A percentile compares a stretch with the other conserved stretches of the same genome.
Conservation (phyloP, 2,797 vertebrate species). For the Jordanella pulchra region DNA sequence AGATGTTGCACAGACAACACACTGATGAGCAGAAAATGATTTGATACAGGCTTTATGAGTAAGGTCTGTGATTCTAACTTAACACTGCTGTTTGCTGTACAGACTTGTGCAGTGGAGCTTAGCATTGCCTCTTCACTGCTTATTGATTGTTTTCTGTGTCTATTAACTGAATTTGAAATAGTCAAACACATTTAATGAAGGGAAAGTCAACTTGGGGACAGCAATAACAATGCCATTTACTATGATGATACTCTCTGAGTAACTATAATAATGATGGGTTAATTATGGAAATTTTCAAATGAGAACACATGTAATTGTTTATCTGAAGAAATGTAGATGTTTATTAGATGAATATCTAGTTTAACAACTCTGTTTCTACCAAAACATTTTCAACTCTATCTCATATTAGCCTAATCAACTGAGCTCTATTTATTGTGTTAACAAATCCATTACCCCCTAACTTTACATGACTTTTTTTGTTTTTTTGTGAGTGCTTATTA, state of each 20-base stretch:
- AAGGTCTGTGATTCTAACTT: conserved; percentile 29
- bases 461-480: not conserved
- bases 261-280: conserved; percentile 47
- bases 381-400: not conserved
- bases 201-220: not conserved
- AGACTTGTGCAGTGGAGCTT: conserved; percentile 46
- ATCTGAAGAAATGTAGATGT: conserved; percentile 56
- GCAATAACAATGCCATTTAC: conserved; percentile 14
- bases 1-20: conserved; percentile 53
- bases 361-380: not conserved
- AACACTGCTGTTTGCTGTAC: conserved; percentile 45
- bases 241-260: conserved; percentile 26
- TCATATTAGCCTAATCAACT: not conserved
- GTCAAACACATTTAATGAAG: conserved; percentile 2
- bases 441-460: not conserved
- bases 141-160: conserved; percentile 25
- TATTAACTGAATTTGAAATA: conserved; percentile 16
- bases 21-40: conserved; percentile 51
- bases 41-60: conserved; percentile 54
- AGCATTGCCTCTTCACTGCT: conserved; percentile 17
- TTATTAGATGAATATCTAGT: conserved; percentile 14
- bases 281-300: conserved; percentile 52
- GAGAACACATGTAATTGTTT: conserved; percentile 56
- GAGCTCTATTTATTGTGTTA: not conserved
- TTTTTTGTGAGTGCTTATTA: too few species aligned